These are phyloP conservation scores for Coelinius sp. DNA, from an alignment of 2,888 invertebrate species.

Conservation along the genomic window DNA sequence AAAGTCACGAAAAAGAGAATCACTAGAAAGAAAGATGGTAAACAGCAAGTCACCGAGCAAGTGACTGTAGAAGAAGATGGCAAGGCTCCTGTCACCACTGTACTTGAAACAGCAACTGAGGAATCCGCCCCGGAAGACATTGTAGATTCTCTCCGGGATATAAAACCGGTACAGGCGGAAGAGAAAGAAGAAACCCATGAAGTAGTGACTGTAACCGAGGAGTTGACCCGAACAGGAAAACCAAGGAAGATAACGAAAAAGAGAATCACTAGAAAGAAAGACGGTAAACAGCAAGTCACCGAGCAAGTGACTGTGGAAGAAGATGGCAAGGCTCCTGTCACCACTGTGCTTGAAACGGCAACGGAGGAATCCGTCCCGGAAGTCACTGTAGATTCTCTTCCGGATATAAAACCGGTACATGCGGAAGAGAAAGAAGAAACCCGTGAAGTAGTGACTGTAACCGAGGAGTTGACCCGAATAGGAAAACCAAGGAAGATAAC, in stretches of 20 bases:
- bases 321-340: slow-evolving; percentile 69
- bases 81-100: slow-evolving; percentile 67
- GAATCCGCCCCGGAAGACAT: slow-evolving; percentile 59
- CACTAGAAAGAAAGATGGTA: slow-evolving; percentile 63
- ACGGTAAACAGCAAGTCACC: slow-evolving; percentile 69
- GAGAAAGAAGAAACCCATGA: slow-evolving; percentile 45
- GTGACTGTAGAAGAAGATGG: slow-evolving; percentile 66
- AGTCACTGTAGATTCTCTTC: slow-evolving; percentile 67
- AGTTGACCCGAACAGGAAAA: slow-evolving; percentile 49
- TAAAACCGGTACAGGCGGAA: slow-evolving; percentile 48
- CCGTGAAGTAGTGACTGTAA: slow-evolving; percentile 51
- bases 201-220: slow-evolving; percentile 48
- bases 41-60: slow-evolving; percentile 44
- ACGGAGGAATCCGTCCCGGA: slow-evolving; percentile 53
- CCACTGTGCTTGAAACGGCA: slow-evolving; percentile 54
- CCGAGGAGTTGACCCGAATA: slow-evolving; percentile 57
- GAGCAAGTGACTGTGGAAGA: slow-evolving; percentile 71
- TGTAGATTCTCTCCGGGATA: slow-evolving; percentile 22
- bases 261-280: slow-evolving; percentile 59
- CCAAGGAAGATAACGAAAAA: slow-evolving; percentile 66
- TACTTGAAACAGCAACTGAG: slow-evolving; percentile 64
- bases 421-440: slow-evolving; percentile 56
- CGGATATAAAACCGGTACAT: slow-evolving; percentile 65
- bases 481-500: slow-evolving; percentile 55
- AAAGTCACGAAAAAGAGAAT: slow-evolving; percentile 53